Percentiles rank a stretch among this genome's conserved stretches.
Evolutionary conservation across 2,888 invertebrate genomes (phyloP).

Genomic region (Drosophila limbata): DNA sequence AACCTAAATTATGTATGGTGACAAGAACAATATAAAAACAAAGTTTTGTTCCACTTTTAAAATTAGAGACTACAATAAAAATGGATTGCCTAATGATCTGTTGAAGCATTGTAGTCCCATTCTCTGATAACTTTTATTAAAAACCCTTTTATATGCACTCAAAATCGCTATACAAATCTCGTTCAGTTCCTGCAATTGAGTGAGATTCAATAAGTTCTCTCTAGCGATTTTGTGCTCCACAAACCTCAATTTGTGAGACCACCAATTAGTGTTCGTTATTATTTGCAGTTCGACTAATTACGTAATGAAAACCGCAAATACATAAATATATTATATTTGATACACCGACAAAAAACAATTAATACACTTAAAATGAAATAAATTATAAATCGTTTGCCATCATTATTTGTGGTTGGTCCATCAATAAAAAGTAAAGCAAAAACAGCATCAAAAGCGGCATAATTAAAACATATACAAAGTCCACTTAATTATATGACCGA

Average conservation of each 20-base stretch:
- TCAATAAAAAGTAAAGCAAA: slow-evolving; percentile 17
- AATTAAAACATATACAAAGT: slow-evolving; percentile 61
- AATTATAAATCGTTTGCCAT: slow-evolving; percentile 47
- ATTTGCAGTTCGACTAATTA: slow-evolving; percentile 41
- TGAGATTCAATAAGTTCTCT: neutral
- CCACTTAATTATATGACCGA: slow-evolving; percentile 55
- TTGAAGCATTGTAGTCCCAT: neutral
- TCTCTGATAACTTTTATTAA: neutral
- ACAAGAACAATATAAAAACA: neutral
- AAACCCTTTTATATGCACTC: neutral
- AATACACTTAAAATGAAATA: slow-evolving; percentile 53
- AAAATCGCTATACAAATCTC: neutral
- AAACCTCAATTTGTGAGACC: slow-evolving; percentile 47
- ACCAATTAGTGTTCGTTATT: slow-evolving; percentile 52
- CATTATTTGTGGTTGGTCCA: slow-evolving; percentile 20
- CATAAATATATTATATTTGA: slow-evolving; percentile 50
- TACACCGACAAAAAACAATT: slow-evolving; percentile 25
- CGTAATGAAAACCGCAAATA: slow-evolving; percentile 46
- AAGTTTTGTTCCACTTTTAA: no score
- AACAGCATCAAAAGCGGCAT: slow-evolving; percentile 60
- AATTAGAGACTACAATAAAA: neutral
- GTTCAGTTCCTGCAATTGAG: neutral
- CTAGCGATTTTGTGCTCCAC: slow-evolving; percentile 9
- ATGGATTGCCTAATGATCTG: neutral
- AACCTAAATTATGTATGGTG: neutral